Base-by-base conservation (phyloP, 2,113 vertebrate genomes). In the Silurus asotus region DNA sequence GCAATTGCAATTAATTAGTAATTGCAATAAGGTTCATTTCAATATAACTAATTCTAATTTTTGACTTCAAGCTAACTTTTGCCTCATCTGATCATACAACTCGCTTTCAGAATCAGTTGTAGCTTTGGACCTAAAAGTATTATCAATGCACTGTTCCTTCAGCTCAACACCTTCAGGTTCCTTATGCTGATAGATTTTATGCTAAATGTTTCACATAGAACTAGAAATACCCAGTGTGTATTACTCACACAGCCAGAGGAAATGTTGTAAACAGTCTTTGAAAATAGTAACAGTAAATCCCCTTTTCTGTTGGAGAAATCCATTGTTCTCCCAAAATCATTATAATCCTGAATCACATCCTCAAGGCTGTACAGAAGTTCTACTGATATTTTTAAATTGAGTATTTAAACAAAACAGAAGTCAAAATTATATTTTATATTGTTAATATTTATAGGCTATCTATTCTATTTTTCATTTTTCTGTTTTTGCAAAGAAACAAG, bases 401-500 rank as follows among this genome's bases (percentile, higher is more conserved):
- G 28, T 70, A 2, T 19, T 70, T 70, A 70, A 70, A 19, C 67
- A 45, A 45, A 37, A 48, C 37, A 48, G 6, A 72, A 56, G 37
- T 61, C 15, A 48, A 48, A 72, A 20, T 72, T 1, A 37, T 69
- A 6, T 20, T 67, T n/a, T 55, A 53, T 23, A 48, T 64, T 67
- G n/a, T 67, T 67, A 67, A 3, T 55, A 53, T 78, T 59, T 45
- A 19, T 23, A 1, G 0, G 13, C 69, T 56, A 64, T 37, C 37
- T 37, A 53, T 28, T 19, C 2, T 86, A 23, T 86, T 23, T 51
- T 10, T 72, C 19, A 4, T 17, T 87, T n/a, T 37, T 19, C 61
- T 82, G 20, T 88, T n/a, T 10, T 77, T 25, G 6, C 88, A 86
- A 89, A 99, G 98, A 93, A 81, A 91, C 88, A 94, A 79, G 93